Conservation (phyloP, 2,113 vertebrate species). For the Raja brachyura region DNA sequence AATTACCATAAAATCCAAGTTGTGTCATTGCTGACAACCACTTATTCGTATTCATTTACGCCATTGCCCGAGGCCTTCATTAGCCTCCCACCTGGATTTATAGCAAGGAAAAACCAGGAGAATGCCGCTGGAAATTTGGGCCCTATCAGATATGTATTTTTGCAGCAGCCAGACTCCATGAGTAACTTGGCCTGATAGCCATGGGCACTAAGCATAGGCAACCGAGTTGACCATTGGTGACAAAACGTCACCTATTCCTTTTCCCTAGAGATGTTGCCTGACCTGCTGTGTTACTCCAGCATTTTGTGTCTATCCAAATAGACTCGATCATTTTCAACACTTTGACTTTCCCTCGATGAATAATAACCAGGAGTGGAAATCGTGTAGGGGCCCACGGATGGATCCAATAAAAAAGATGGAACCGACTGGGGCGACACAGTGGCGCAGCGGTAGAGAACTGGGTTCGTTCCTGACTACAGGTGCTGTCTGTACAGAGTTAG, state of each 20-base stretch:
- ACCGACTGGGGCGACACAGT: too few relatives aligned
- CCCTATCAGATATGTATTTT: too few relatives aligned
- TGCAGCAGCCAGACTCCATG: neutral
- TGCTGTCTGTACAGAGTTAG: too few relatives aligned
- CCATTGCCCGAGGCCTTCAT: neutral
- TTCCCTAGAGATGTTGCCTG: too few relatives aligned
- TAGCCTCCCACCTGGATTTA: neutral
- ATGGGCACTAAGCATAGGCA: neutral
- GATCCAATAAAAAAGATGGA: neutral
- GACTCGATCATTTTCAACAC: neutral
- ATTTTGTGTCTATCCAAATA: neutral
- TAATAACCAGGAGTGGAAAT: neutral
- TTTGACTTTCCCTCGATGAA: too few relatives aligned
- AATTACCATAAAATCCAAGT: neutral
- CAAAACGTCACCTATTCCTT: too few relatives aligned
- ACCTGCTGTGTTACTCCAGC: too few relatives aligned
- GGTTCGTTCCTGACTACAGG: too few relatives aligned
- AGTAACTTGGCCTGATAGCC: neutral
- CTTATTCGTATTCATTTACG: neutral
- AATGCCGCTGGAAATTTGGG: neutral
- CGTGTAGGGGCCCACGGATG: neutral
- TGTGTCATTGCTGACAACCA: conserved; percentile 7
- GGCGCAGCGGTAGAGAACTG: neutral
- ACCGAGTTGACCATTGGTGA: neutral
- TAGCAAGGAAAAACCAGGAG: neutral